Conservation (phyloP, 2,888 invertebrate species). For the Caenorhabditis imperialis region DNA sequence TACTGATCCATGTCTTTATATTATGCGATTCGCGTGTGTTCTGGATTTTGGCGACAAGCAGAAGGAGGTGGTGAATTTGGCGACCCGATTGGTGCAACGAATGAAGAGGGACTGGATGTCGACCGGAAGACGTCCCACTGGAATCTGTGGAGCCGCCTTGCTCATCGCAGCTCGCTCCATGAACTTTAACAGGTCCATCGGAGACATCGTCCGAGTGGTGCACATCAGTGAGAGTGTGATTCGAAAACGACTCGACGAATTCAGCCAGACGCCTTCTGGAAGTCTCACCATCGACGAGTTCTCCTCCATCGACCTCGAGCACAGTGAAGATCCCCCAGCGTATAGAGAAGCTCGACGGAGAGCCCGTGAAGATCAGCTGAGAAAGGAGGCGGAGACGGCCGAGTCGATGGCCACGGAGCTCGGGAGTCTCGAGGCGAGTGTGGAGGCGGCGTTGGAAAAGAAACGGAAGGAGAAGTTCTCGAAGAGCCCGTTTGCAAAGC, state of each 20-base stretch:
- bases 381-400: conserved; percentile 64
- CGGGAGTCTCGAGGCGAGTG: conserved; percentile 65
- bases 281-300: conserved; percentile 95
- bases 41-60: conserved; percentile 90
- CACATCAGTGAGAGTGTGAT: conserved; percentile 77
- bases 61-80: conserved; percentile 91
- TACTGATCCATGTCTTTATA: conserved; percentile 93
- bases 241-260: conserved; percentile 85
- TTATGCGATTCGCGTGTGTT: conserved; percentile 93
- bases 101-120: conserved; percentile 99
- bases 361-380: conserved; percentile 67
- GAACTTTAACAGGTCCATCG: conserved; percentile 75
- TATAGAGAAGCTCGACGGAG: conserved; percentile 69
- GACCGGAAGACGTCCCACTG: conserved; percentile 94
- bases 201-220: conserved; percentile 76
- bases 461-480: conserved; percentile 71
- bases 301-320: conserved; percentile 89
- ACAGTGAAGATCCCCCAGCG: conserved; percentile 76
- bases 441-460: conserved; percentile 73
- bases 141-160: conserved; percentile 96
- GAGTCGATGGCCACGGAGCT: conserved; percentile 59
- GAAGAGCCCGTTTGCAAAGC: conserved; percentile 66
- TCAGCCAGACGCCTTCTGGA: conserved; percentile 96
- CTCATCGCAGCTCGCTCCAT: conserved; percentile 86
- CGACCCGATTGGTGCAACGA: conserved; percentile 91